Evolutionary conservation across 2,888 invertebrate genomes (phyloP), one percentile per base, ranked within the genome.

Genomic region (Lagria hirta): DNA sequence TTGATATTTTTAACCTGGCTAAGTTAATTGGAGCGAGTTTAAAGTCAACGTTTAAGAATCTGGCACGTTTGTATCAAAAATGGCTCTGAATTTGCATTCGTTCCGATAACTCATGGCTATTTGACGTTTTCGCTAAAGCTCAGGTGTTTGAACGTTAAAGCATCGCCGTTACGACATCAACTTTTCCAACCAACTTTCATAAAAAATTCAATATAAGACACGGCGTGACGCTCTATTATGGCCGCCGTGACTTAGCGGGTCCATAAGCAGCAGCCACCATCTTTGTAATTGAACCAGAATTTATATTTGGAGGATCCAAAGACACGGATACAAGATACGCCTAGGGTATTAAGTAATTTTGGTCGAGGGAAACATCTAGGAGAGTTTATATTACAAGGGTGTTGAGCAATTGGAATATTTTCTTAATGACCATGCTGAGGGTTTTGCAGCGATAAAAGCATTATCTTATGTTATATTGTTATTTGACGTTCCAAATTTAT

Each of bases 131-230:
- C 36, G 52, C 38, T n/a, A 49, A 55, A 55, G 51, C 53, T 55
- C 56, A 56, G 58, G 58, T 58, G 56, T 53, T 44, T 47, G 48
- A 44, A 53, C 49, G 54, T 52, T 52, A 51, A 26, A 56, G 46
- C 43, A 46, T 48, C 43, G 37, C 45, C 49, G 48, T 56, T 38
- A 51, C 50, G 43, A 32, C 33, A n/a, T n/a, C 34, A 27, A 48
- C 50, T 33, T 52, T 52, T 48, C 46, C 37, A 42, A 51, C 49
- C 53, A 52, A 56, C 55, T 52, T 29, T 45, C 36, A 55, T 56
- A 52, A 56, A 58, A 58, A 56, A 43, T 55, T 57, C 54, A 57
- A 53, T 52, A 52, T 55, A 48, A 51, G 54, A 48, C 36, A 43
- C 48, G 43, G 48, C 50, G 49, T 49, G 56, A 48, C 48, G 51